phyloP scores from a whole-genome alignment of 2,113 vertebrate genomes.

The Spermophilus dauricus region DNA sequence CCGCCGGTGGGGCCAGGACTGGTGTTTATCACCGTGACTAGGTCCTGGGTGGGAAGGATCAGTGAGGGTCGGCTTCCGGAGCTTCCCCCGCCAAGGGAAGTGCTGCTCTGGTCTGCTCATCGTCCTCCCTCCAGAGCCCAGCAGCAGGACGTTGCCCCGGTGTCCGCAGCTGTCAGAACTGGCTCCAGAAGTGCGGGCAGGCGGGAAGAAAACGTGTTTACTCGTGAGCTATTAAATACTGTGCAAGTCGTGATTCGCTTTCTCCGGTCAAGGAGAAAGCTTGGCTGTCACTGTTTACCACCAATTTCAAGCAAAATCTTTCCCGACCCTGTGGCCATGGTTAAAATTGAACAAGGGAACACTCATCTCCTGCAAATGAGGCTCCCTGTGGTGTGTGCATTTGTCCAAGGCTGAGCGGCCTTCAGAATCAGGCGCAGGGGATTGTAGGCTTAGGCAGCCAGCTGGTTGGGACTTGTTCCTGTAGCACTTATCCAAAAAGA shows the following conservation, averaged over 20 bases:
- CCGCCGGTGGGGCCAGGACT: fast-evolving
- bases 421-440: not conserved
- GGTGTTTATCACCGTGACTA: not conserved
- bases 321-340: not conserved
- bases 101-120: no score
- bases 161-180: not conserved
- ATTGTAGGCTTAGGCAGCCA: not conserved
- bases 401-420: not conserved
- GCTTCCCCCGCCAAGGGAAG: not conserved
- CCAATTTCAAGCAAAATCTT: not conserved
- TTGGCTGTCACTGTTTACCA: not conserved
- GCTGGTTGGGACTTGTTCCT: not conserved
- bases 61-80: not conserved
- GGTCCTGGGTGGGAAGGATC: not conserved
- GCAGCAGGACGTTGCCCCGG: not conserved
- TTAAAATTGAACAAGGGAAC: not conserved
- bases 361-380: not conserved
- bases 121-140: fast-evolving
- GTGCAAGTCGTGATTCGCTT: not conserved
- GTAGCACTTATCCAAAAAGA: not conserved
- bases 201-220: not conserved
- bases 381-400: not conserved
- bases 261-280: not conserved
- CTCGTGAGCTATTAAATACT: not conserved
- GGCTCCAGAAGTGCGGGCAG: not conserved